phyloP scores from a whole-genome alignment of 2,797 vertebrate genomes.

The Gymnodraco acuticeps region DNA sequence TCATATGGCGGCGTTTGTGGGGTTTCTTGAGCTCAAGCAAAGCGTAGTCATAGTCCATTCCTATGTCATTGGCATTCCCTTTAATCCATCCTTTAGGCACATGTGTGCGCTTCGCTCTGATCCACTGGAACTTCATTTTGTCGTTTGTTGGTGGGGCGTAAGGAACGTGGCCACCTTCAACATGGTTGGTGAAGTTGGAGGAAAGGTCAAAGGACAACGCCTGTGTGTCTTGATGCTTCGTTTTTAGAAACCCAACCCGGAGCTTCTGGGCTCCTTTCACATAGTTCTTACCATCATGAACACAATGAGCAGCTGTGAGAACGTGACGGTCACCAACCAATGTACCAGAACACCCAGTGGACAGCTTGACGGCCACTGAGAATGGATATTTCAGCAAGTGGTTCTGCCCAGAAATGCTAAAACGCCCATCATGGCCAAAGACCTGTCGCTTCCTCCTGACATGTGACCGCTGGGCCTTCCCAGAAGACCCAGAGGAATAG shows the following conservation, averaged over 20 bases:
- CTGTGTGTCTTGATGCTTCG: conserved; percentile 85
- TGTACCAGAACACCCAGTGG: conserved; percentile 95
- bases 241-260: conserved; percentile 94
- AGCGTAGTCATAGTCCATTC: conserved; percentile 99
- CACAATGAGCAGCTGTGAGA: conserved; percentile 96
- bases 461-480: conserved; percentile 65
- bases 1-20: conserved; percentile 96
- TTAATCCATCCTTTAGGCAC: conserved; percentile 99
- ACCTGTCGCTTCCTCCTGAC: conserved; percentile 92
- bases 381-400: conserved; percentile 96
- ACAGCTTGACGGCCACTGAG: conserved; percentile 95
- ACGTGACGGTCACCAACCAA: conserved; percentile 95
- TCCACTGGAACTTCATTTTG: conserved; percentile 98
- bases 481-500: conserved; percentile 54
- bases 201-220: conserved; percentile 65
- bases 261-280: conserved; percentile 98
- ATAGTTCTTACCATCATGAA: conserved; percentile 97
- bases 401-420: conserved; percentile 94
- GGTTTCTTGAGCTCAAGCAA: conserved; percentile 96
- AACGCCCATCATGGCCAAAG: conserved; percentile 94
- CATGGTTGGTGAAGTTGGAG: conserved; percentile 80
- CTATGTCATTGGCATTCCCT: conserved; percentile 95
- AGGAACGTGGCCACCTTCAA: conserved; percentile 49
- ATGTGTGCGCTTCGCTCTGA: conserved; percentile 95
- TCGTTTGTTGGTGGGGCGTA: conserved; percentile 70